A percentile compares a stretch with the other conserved stretches of the same genome.
phyloP scores from a whole-genome alignment of 2,797 vertebrate genomes.

The Sparus aurata region DNA sequence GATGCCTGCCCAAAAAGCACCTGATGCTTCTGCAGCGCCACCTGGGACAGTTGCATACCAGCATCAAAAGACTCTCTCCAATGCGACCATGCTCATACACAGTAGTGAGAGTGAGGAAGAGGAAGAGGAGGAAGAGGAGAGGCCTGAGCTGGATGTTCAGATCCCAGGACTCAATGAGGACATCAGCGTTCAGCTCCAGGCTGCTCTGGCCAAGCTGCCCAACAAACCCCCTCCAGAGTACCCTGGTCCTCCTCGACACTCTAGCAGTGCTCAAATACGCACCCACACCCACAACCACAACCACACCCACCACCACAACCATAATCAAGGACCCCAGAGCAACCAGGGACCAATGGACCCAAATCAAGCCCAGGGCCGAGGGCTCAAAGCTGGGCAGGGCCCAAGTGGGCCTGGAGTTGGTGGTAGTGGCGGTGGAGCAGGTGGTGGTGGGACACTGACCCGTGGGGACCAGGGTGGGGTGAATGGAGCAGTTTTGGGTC shows the following conservation, averaged over 20 bases:
- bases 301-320: slow-evolving; percentile 65
- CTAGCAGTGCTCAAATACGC: slow-evolving; percentile 87
- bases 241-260: slow-evolving; percentile 91
- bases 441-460: slow-evolving; percentile 84
- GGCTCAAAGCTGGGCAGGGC: slow-evolving; percentile 83
- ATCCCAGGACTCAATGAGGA: slow-evolving; percentile 90
- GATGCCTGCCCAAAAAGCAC: slow-evolving; percentile 82
- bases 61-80: slow-evolving; percentile 95
- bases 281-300: slow-evolving; percentile 61
- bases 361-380: slow-evolving; percentile 80
- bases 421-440: slow-evolving; percentile 65
- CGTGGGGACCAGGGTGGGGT: slow-evolving; percentile 88
- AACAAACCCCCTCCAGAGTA: slow-evolving; percentile 98
- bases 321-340: slow-evolving; percentile 66
- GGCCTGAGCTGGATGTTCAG: slow-evolving; percentile 85
- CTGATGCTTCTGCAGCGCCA: slow-evolving; percentile 76
- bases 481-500: slow-evolving; percentile 90
- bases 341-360: slow-evolving; percentile 77
- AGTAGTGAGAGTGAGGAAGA: slow-evolving; percentile 93
- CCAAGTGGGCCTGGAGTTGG: slow-evolving; percentile 77
- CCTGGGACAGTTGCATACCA: slow-evolving; percentile 84
- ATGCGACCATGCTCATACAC: slow-evolving; percentile 97
- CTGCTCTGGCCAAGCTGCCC: slow-evolving; percentile 94
- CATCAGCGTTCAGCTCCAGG: slow-evolving; percentile 93
- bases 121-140: slow-evolving; percentile 92